Base-by-base conservation (phyloP, 2,113 vertebrate genomes). In the Pseudorasbora parva region DNA sequence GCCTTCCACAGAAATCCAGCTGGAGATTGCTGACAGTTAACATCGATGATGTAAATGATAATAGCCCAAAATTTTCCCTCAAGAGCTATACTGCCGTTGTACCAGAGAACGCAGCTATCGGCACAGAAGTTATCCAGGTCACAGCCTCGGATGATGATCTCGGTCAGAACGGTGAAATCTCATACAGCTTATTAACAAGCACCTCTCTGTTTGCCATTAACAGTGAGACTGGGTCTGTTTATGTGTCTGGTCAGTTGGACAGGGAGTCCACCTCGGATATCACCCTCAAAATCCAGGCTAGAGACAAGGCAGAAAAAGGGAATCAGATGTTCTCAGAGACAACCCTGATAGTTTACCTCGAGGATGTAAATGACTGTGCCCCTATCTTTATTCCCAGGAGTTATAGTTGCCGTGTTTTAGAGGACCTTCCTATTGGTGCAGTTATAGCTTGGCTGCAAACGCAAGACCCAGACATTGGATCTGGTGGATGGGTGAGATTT, bases 361-460 rank as follows among this genome's bases (percentile, higher is more conserved):
- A 96, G 17, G 98, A 99, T 7, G 93, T 98, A 66, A 99, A 99
- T 59, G 98, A 99, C 87, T 98, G 97, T 62, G 93, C 97, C 57
- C 98, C 98, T 5, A 90, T 92, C 85, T 99, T 99, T 81, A 94
- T 98, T 81, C 98, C 98, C 0, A 94, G 92, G 77, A 96, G 94
- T 88, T 98, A 96, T 57, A 97, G 89, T 0, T 94, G 97, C 74
- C 96, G 94, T 68, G 95, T 97, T 1, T 94, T 96, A 2, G 98
- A 99, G 91, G 98, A 99, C 87, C 93, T 99, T 11, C 98, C 98
- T 0, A 73, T 95, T 6, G 97, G 97, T 68, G 94, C 96, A 4
- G 96, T 99, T 78, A 96, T 99, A 57, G 95, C 96, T 62, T 98
- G 97, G 97, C 87, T 98, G 81, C 96, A 99, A 90, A 96, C 96